Evolutionary conservation across 2,113 vertebrate genomes (phyloP).

Genomic region (Lepus europaeus): DNA sequence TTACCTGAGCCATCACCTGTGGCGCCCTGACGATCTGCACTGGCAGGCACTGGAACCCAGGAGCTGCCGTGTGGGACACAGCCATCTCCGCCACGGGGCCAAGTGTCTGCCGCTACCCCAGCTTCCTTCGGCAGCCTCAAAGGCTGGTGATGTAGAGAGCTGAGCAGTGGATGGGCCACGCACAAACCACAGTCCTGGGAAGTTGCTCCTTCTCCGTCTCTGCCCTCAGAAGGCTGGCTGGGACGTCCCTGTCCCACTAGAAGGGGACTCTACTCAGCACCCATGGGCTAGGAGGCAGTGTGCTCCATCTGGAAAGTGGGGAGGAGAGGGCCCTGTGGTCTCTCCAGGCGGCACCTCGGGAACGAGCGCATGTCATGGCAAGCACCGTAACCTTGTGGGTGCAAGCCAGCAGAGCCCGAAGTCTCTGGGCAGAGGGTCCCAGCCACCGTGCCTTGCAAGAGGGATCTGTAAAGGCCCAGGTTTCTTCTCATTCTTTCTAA

Average conservation of each 20-base stretch:
- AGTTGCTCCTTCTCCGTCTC: neutral
- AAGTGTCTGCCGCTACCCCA: no score
- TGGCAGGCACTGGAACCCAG: no score
- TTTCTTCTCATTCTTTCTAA: neutral
- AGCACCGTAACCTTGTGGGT: neutral
- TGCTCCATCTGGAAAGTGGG: neutral
- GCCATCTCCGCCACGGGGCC: no score
- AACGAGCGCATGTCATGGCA: neutral
- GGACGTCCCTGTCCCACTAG: accelerated
- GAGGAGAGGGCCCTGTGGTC: neutral
- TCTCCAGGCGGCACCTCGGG: neutral
- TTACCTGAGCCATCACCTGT: no score
- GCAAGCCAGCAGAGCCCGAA: neutral
- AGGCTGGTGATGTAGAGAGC: accelerated
- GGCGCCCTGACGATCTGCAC: no score
- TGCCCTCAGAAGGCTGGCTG: neutral
- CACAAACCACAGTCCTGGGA: neutral
- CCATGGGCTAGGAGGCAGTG: neutral
- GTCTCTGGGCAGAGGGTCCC: accelerated
- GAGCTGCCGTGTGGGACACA: no score
- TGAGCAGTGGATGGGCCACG: accelerated
- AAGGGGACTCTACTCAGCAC: neutral
- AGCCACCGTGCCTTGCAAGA: no score
- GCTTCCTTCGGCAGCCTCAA: neutral
- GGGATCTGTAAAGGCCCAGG: no score